Base-by-base conservation (phyloP, 35 echinoderm and acorn worm species). In the Ophiothrix spiculata region DNA sequence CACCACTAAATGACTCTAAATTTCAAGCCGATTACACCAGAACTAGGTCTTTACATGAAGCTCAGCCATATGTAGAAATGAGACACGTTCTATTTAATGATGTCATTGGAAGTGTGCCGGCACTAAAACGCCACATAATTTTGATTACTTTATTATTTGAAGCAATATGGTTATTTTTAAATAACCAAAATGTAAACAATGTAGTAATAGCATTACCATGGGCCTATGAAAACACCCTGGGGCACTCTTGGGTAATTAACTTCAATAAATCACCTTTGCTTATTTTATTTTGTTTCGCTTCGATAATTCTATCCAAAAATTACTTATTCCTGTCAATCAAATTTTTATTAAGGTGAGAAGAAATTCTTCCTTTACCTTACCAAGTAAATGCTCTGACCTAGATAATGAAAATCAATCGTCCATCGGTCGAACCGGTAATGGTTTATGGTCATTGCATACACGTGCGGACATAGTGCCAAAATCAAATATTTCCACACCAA, bases 391-490 rank as follows among this genome's bases (percentile, higher is more conserved):
- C n/a, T n/a, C n/a, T n/a, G n/a, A n/a, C n/a, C n/a, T n/a, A n/a
- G n/a, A n/a, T n/a, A n/a, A n/a, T n/a, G n/a, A 69, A 69, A 69
- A 69, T 69, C 60, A 69, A 69, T 69, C 17, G 60, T 69, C 60
- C 60, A 69, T 69, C 29, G 17, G 60, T 15, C 60, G n/a, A n/a
- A n/a, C n/a, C n/a, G n/a, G n/a, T n/a, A n/a, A n/a, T n/a, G n/a
- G 23, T 15, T 4, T n/a, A 69, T 69, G 60, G 60, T n/a, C 60
- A 69, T 10, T 69, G 60, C 60, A 69, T 28, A 69, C 60, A 69
- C 60, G 6, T 25, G 60, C n/a, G n/a, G n/a, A n/a, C n/a, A n/a
- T n/a, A n/a, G n/a, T n/a, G n/a, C n/a, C n/a, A n/a, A n/a, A n/a
- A n/a, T n/a, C n/a, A n/a, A n/a, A n/a, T n/a, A n/a, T n/a, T n/a